Base-by-base conservation (phyloP, 2,888 invertebrate species). In the Aphidius colemani region DNA sequence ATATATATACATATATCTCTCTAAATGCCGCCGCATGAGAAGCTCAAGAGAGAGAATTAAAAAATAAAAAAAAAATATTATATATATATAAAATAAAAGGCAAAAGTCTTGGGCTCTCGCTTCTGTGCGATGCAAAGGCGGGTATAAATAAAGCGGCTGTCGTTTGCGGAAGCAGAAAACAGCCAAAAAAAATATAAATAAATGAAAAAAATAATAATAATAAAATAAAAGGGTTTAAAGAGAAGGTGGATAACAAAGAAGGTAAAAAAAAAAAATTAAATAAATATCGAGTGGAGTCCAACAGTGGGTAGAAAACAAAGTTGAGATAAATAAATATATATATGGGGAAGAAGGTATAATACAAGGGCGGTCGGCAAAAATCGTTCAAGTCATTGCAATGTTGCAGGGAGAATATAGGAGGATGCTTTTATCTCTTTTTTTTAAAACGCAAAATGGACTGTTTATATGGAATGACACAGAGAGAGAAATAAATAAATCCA, bases 21-120 rank as follows among this genome's bases (percentile, higher is more conserved):
- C 49, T 46, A 41, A 30, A 65, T 40, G 49, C 65, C 66, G 65
- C 69, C 69, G 66, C 63, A 68, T 67, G 10, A 10, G 39, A 39
- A 39, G 53, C 39, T 9, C 10, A 9, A 18, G 41, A 8, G 13
- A 9, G 13, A 59, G 11, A 13, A 49, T 41, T 9, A 59, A 50
- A 40, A 41, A 10, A 30, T n/a, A 39, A 57, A 30, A 7, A 45
- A n/a, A 39, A 9, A 46, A 39, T 39, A 57, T 46, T 13, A 56
- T 30, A 53, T 49, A n/a, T 30, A 40, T 40, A 53, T 40, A 56
- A 30, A 30, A 30, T 30, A 30, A 30, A 30, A 30, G 30, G 30
- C 30, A 30, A 30, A 30, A 30, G 30, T 30, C 30, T 30, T 30
- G 30, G 30, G 30, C 30, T 30, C 30, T 30, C 30, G 30, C 30